Base-by-base conservation (phyloP, 30 jellyfish, hydroid and myxozoan species). In the Aurelia aurita region DNA sequence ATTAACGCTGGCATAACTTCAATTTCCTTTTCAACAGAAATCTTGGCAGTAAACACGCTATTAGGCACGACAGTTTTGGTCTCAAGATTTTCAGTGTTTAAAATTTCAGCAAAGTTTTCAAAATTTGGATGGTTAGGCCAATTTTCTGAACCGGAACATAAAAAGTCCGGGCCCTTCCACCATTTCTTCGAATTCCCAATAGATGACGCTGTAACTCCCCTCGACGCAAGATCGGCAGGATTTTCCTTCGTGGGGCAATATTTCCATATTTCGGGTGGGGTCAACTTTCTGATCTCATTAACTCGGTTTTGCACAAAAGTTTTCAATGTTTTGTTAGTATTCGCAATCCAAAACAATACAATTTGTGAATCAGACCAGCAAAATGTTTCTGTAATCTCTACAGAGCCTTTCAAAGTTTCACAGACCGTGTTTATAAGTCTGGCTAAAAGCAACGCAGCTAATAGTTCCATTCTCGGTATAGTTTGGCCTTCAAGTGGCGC, bases 381-480 rank as follows among this genome's bases (percentile, higher is more conserved):
- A 46, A 51, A 13, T 19, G n/a, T n/a, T n/a, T n/a, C n/a, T n/a
- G n/a, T n/a, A n/a, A n/a, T n/a, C n/a, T n/a, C n/a, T n/a, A n/a
- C n/a, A n/a, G n/a, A n/a, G n/a, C n/a, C n/a, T n/a, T n/a, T n/a
- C n/a, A n/a, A n/a, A n/a, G n/a, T n/a, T n/a, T n/a, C n/a, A n/a
- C n/a, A n/a, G n/a, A n/a, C n/a, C n/a, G n/a, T n/a, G n/a, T n/a
- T n/a, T n/a, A n/a, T n/a, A 3, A 79, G 80, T 19, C 86, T 78
- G 21, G 88, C 27, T 53, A 91, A 84, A 54, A 77, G 91, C 28
- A 87, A 91, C 20, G 96, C 92, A 45, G 88, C 96, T 54, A 58
- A 82, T 26, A 87, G 43, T 84, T 87, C 96, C 44, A 87, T 25
- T 19, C 88, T 79, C 70, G 77, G 91, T 26, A 87, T 79, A 31